Evolutionary conservation across 37 sponge, comb jelly and placozoan genomes (phyloP).

Genomic region (Bolinopsis microptera): DNA sequence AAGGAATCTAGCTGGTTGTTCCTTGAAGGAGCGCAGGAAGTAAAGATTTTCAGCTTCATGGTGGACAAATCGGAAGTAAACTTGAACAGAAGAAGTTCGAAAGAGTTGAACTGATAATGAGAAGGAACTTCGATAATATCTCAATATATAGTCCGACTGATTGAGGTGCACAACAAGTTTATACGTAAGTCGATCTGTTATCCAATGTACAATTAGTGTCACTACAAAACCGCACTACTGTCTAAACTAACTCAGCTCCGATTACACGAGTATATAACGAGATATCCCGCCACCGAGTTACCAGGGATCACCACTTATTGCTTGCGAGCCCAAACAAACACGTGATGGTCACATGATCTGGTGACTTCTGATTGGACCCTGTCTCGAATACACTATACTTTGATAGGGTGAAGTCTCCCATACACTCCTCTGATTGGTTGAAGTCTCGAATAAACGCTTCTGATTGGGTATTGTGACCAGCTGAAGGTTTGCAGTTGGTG

Average conservation of each 20-base stretch:
- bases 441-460: not conserved
- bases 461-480: constrained; percentile 1
- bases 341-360: not conserved
- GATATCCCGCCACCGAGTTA: no score
- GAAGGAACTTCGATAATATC: not conserved
- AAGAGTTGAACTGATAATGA: no score
- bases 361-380: constrained; percentile 1
- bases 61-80: not conserved
- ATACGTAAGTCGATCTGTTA: not conserved
- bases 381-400: no score
- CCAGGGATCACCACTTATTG: not conserved
- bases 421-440: constrained; percentile 16
- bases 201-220: not conserved
- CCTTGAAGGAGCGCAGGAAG: not conserved
- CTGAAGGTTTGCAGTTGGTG: not conserved
- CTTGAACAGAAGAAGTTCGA: no score
- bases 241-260: not conserved
- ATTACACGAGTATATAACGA: not conserved
- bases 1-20: constrained; percentile 2
- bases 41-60: constrained; percentile 7
- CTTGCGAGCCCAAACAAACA: not conserved
- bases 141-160: not conserved
- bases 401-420: not conserved
- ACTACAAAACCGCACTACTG: not conserved
- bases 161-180: not conserved